These are phyloP conservation scores for Loripinus fragilis DNA, from an alignment of 2,888 invertebrate species.

Conservation along the genomic window DNA sequence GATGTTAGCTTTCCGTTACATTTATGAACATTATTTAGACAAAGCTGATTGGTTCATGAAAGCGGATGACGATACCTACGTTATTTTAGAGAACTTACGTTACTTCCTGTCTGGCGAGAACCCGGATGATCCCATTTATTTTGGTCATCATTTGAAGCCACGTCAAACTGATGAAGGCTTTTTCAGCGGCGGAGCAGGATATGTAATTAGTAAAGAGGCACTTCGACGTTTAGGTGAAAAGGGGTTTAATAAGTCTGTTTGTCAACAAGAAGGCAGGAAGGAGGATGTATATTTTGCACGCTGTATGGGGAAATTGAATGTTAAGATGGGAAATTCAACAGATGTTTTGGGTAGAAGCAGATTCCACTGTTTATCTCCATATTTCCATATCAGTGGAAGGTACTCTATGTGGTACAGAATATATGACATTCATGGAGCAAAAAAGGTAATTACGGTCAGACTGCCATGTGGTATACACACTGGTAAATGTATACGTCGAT, in stretches of 20 bases:
- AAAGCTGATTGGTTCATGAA: slow-evolving; percentile 84
- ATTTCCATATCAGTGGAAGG: background rate
- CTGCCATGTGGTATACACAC: too few species aligned
- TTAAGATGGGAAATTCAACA: background rate
- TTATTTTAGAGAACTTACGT: background rate
- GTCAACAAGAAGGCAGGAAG: background rate
- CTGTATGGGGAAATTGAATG: background rate
- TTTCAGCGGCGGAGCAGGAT: background rate
- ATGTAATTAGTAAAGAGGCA: background rate
- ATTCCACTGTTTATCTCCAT: background rate
- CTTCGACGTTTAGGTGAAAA: background rate
- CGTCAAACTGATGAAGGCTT: slow-evolving; percentile 58
- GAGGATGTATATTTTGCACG: background rate
- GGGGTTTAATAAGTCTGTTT: background rate
- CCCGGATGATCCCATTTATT: background rate
- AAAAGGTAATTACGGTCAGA: too few species aligned
- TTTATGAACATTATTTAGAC: slow-evolving; percentile 91
- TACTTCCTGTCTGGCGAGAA: background rate
- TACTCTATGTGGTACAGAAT: background rate
- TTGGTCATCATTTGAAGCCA: background rate
- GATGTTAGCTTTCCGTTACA: slow-evolving; percentile 94
- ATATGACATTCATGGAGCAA: background rate
- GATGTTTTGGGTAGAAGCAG: background rate
- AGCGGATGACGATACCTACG: background rate
- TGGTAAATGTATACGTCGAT: too few species aligned